Evolutionary conservation across 2,888 invertebrate species (phyloP).

Genomic region (Troides helena): DNA sequence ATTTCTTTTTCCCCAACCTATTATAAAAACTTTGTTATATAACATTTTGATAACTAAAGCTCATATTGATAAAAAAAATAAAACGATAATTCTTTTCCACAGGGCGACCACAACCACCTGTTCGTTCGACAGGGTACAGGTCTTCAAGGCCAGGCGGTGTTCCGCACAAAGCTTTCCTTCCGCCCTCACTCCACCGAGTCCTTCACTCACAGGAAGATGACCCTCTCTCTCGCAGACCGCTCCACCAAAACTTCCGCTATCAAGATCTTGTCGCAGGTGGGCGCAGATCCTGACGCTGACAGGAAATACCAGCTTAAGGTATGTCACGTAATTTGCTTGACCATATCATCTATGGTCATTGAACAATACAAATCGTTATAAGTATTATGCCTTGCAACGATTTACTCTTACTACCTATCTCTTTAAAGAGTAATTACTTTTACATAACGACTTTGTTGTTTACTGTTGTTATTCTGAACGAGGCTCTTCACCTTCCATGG

Average conservation of each 20-base stretch:
- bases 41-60: background rate
- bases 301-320: slow-evolving; percentile 95
- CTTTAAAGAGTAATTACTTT: too few species aligned
- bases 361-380: too few species aligned
- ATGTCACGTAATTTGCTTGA: background rate
- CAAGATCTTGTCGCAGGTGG: slow-evolving; percentile 96
- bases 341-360: too few species aligned
- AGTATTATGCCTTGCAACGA: too few species aligned
- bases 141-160: slow-evolving; percentile 98
- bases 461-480: too few species aligned
- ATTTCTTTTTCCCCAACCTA: too few species aligned
- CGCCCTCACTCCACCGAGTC: slow-evolving; percentile 99
- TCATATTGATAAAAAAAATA: background rate
- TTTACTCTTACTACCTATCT: too few species aligned
- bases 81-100: slow-evolving; percentile 40
- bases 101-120: slow-evolving; percentile 98
- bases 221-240: slow-evolving; percentile 96
- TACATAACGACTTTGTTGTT: too few species aligned
- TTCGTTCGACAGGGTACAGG: slow-evolving; percentile 99
- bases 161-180: slow-evolving; percentile 97
- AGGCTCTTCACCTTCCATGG: too few species aligned
- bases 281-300: slow-evolving; percentile 96
- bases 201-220: slow-evolving; percentile 99
- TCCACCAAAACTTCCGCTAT: slow-evolving; percentile 96
- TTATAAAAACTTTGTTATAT: background rate